Conservation (phyloP, 2,113 vertebrate genomes). For the Xenopus borealis region DNA sequence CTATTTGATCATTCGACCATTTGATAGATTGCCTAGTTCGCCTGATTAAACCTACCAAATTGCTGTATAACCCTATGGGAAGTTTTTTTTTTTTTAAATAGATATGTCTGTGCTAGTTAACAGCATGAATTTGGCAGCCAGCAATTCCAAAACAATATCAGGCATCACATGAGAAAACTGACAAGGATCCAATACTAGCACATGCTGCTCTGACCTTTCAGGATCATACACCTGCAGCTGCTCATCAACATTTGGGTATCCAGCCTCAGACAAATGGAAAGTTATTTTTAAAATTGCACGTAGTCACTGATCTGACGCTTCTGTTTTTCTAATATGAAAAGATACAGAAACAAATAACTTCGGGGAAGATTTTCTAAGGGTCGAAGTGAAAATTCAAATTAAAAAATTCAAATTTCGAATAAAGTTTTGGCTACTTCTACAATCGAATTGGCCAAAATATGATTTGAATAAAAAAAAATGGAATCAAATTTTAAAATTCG, state of each 20-base stretch:
- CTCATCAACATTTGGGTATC: constrained; percentile 51
- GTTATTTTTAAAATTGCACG: constrained; percentile 39
- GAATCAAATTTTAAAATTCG: no score
- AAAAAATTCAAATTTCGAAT: no score
- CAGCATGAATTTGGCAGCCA: constrained; percentile 33
- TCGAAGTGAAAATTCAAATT: no score
- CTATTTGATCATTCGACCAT: no score
- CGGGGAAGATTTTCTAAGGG: no score
- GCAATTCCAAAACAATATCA: constrained; percentile 54
- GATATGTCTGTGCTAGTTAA: constrained; percentile 5
- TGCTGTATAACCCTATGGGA: no score
- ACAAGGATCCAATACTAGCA: constrained; percentile 63
- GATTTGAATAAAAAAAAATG: no score
- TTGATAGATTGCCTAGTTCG: no score
- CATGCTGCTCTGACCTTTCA: constrained; percentile 61
- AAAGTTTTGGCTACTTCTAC: no score
- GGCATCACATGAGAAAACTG: constrained; percentile 53
- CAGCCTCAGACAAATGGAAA: constrained; percentile 19
- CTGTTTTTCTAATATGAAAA: not conserved
- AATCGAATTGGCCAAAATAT: no score
- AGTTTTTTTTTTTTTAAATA: no score
- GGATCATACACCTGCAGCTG: constrained; percentile 63
- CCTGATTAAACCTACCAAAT: no score
- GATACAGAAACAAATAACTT: not conserved
- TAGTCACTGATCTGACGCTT: constrained; percentile 11